Evolutionary conservation across 1,140 invertebrate genomes (phyloP).

Genomic region (Aphidius gifuensis): DNA sequence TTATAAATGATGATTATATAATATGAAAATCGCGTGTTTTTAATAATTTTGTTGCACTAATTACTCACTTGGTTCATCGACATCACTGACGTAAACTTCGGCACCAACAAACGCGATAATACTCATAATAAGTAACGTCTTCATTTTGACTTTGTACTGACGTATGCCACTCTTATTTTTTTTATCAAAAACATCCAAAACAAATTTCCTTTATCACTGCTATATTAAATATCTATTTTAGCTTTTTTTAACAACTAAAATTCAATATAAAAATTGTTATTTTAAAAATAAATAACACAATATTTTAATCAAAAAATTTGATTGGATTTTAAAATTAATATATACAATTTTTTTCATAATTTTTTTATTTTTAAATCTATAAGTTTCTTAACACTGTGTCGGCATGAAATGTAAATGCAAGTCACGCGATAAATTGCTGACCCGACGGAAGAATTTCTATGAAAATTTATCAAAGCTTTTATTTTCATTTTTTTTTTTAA

Average conservation of each 20-base stretch:
- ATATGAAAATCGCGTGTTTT: conserved; percentile 8
- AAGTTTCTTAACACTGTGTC: no score
- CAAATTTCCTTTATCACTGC: no score
- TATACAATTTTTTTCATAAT: no score
- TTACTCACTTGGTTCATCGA: conserved; percentile 43
- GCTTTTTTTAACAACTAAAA: background rate
- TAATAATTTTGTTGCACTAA: background rate
- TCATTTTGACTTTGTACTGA: conserved; percentile 24
- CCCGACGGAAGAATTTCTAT: background rate
- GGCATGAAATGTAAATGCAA: background rate
- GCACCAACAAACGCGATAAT: conserved; percentile 34
- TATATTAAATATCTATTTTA: no score
- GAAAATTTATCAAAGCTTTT: no score
- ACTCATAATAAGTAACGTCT: conserved; percentile 36
- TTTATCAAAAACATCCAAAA: background rate
- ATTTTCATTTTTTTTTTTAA: no score
- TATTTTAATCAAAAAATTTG: no score
- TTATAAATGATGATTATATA: no score
- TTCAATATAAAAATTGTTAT: no score
- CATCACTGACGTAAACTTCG: conserved; percentile 31
- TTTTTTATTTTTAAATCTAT: no score
- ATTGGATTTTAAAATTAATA: no score
- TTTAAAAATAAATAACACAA: no score
- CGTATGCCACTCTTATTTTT: conserved; percentile 1
- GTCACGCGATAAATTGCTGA: conserved; percentile 14